phyloP scores from a whole-genome alignment of 1,140 invertebrate genomes.

The Choristoneura fumiferana region DNA sequence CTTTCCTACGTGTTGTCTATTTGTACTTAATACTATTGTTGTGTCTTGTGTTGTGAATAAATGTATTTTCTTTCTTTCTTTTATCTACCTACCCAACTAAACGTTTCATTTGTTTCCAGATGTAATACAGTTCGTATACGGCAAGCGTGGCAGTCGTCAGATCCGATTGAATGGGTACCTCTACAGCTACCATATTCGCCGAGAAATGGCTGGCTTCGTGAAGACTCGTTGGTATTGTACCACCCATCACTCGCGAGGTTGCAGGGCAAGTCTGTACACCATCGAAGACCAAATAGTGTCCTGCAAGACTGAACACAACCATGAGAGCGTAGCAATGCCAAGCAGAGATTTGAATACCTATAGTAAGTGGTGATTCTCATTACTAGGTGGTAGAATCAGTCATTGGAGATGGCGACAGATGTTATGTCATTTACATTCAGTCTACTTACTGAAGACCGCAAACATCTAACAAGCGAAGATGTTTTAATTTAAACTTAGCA shows the following conservation, averaged over 20 bases:
- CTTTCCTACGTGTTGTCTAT: too few species aligned
- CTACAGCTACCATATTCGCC: background rate
- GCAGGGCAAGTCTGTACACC: slow-evolving; percentile 15
- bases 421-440: too few species aligned
- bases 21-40: too few species aligned
- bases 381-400: too few species aligned
- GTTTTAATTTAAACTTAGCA: too few species aligned
- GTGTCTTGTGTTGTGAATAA: too few species aligned
- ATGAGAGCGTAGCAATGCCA: background rate
- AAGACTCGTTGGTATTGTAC: slow-evolving; percentile 17
- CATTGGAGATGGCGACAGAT: too few species aligned
- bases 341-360: too few species aligned
- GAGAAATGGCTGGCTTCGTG: background rate
- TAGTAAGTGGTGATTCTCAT: too few species aligned
- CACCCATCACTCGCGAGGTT: background rate
- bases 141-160: background rate
- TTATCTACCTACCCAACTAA: background rate
- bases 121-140: background rate
- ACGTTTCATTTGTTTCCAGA: background rate
- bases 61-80: too few species aligned
- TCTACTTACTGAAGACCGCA: too few species aligned
- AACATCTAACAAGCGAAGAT: too few species aligned
- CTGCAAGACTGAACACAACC: background rate
- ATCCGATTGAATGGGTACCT: background rate
- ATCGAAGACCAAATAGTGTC: background rate